Percentiles rank a stretch among this genome's conserved stretches.
Evolutionary conservation across 2,113 vertebrate genomes (phyloP).

Genomic region (Atherinomorus stipes): DNA sequence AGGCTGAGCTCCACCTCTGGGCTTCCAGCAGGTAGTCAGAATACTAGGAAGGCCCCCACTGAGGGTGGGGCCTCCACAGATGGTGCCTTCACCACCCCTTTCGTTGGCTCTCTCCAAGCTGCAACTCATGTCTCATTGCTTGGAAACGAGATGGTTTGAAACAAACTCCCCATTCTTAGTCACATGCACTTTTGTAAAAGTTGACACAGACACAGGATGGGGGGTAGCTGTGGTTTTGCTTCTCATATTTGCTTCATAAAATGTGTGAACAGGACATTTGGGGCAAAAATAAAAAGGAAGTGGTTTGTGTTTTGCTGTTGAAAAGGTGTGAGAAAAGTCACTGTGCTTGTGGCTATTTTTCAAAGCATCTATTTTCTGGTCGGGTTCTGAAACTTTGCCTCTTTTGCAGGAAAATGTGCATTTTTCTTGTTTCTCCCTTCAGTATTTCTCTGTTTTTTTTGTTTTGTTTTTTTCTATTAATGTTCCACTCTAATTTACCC

Average conservation of each 20-base stretch:
- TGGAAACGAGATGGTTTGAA: conserved; percentile 27
- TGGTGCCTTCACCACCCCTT: conserved; percentile 69
- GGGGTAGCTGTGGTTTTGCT: conserved; percentile 56
- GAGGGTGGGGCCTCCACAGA: conserved; percentile 74
- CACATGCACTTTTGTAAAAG: conserved; percentile 24
- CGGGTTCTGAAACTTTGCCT: conserved; percentile 58
- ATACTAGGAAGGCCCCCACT: conserved; percentile 45
- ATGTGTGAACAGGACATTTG: conserved; percentile 80
- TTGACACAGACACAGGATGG: conserved; percentile 24
- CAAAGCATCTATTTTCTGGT: conserved; percentile 57
- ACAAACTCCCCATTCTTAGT: conserved; percentile 10
- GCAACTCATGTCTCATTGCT: conserved; percentile 42
- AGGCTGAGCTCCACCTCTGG: conserved; percentile 79
- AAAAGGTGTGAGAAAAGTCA: conserved; percentile 76
- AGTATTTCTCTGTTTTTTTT: conserved; percentile 49
- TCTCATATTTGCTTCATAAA: conserved; percentile 73
- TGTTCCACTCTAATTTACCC: conserved; percentile 76
- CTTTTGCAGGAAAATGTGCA: conserved; percentile 43
- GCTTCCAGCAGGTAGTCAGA: conserved; percentile 77
- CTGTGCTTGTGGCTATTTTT: conserved; percentile 75
- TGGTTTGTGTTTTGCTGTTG: conserved; percentile 76
- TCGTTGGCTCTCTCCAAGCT: conserved; percentile 34
- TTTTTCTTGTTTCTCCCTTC: conserved; percentile 64
- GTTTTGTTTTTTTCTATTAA: conserved; percentile 58
- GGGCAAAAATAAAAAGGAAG: conserved; percentile 83